Percentiles rank a stretch among this genome's conserved stretches.
These are phyloP conservation scores for Rhinopomastus cyanomelas DNA, from an alignment of 2,113 vertebrate genomes.

Conservation along the genomic window DNA sequence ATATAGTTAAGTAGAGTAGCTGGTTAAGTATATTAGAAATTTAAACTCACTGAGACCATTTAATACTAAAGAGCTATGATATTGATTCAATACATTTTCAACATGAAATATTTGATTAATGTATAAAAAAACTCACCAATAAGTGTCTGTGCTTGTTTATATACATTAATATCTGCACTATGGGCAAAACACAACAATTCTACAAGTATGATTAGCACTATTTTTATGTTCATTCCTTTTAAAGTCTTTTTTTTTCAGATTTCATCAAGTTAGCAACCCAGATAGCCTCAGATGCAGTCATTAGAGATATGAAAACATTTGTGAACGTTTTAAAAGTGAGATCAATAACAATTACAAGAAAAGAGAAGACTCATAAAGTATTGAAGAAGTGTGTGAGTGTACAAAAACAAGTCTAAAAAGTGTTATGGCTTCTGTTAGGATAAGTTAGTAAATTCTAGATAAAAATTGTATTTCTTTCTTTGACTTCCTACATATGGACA, in stretches of 20 bases:
- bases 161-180: neutral
- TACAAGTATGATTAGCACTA: fast-evolving
- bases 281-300: neutral
- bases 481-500: neutral
- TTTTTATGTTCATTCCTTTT: neutral
- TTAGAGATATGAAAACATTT: neutral
- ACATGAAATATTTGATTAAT: neutral
- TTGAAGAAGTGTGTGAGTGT: neutral
- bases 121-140: neutral
- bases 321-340: neutral
- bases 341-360: neutral
- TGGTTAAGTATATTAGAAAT: neutral
- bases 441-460: neutral
- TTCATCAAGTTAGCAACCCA: neutral
- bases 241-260: neutral
- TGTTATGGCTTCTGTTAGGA: neutral
- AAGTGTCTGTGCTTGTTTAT: neutral
- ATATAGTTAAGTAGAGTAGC: neutral
- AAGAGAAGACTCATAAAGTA: neutral
- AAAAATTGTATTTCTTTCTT: neutral
- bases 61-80: neutral
- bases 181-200: neutral
- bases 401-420: neutral
- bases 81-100: neutral
- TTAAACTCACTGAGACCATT: neutral